These are phyloP conservation scores for Pollenia angustigena DNA, from an alignment of 2,888 invertebrate species.

Conservation along the genomic window DNA sequence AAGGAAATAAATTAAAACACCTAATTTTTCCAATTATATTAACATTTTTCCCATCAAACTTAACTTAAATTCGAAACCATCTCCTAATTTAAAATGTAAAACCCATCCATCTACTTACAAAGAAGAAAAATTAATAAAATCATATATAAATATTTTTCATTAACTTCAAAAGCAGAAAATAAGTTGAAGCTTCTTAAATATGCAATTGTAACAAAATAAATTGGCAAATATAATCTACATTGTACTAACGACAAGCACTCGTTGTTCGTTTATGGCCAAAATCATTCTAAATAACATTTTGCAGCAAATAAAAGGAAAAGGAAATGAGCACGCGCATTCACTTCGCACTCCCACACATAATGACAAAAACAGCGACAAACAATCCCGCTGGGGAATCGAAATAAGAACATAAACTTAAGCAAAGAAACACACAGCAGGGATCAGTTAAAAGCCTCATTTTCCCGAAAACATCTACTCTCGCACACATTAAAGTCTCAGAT, in stretches of 20 bases:
- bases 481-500: conserved; percentile 58
- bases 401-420: conserved; percentile 54
- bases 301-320: conserved; percentile 19
- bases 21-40: no score
- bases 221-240: conserved; percentile 46
- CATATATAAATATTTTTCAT: conserved; percentile 52
- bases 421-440: conserved; percentile 71
- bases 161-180: conserved; percentile 22
- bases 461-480: conserved; percentile 11
- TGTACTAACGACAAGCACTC: conserved; percentile 29
- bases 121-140: conserved; percentile 37
- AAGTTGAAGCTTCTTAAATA: conserved; percentile 60
- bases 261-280: conserved; percentile 16
- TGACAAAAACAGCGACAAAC: conserved; percentile 53
- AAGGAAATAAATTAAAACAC: no score
- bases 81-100: no score
- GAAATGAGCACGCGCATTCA: conserved; percentile 30
- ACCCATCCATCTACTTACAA: conserved; percentile 1
- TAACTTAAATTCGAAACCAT: no score
- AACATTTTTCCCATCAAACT: no score
- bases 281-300: conserved; percentile 49
- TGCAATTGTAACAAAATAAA: conserved; percentile 67
- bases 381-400: conserved; percentile 66
- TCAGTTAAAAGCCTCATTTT: conserved; percentile 65
- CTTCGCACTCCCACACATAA: conserved; percentile 42